Percentiles rank a stretch among this genome's conserved stretches.
phyloP scores from a whole-genome alignment of 2,888 invertebrate genomes.

The Eupithecia exiguata region DNA sequence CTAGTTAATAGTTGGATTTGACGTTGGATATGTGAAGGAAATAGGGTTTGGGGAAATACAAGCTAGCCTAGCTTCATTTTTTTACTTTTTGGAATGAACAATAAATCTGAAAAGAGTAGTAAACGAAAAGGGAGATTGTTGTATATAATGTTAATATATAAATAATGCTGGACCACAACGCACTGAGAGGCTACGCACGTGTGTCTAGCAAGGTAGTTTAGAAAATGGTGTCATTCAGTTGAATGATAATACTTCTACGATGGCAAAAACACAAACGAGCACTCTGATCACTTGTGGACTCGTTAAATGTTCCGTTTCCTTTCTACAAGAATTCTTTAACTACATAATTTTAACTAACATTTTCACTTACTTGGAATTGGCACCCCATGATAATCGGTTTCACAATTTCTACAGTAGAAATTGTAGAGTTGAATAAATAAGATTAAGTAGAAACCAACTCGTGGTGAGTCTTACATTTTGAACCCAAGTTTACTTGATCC shows the following conservation, averaged over 20 bases:
- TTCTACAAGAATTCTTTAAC: not conserved
- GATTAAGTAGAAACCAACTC: not conserved
- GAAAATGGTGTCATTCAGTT: too few relatives aligned
- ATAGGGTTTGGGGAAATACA: not conserved
- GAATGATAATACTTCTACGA: too few relatives aligned
- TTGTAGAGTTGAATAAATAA: not conserved
- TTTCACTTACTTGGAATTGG: not conserved
- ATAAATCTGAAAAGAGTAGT: too few relatives aligned
- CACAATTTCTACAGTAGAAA: not conserved
- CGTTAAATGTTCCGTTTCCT: too few relatives aligned
- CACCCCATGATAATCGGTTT: not conserved
- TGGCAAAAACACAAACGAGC: too few relatives aligned
- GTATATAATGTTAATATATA: too few relatives aligned
- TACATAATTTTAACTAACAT: not conserved
- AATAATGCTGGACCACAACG: too few relatives aligned
- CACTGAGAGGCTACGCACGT: too few relatives aligned
- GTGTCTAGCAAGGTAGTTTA: too few relatives aligned
- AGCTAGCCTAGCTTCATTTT: not conserved
- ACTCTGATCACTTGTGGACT: too few relatives aligned
- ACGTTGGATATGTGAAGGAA: not conserved
- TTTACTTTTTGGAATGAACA: too few relatives aligned
- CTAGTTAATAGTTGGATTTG: slow-evolving; percentile 34
- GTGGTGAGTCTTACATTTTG: not conserved
- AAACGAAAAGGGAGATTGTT: too few relatives aligned
- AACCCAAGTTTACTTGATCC: not conserved